Base-by-base conservation (phyloP, 1,140 invertebrate genomes). In the Dendrolimus kikuchii region DNA sequence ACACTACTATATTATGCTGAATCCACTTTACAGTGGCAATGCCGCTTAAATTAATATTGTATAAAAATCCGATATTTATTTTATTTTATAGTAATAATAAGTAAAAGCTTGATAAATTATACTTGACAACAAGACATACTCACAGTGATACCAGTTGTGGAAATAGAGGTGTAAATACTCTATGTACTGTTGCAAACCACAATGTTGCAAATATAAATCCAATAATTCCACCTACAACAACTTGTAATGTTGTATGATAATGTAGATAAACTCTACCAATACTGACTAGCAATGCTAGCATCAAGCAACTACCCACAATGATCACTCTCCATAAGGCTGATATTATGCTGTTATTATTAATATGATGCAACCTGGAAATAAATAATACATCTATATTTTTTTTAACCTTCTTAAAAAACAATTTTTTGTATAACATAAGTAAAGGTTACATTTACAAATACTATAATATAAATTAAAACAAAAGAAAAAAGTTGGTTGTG, bases 161-260 rank as follows among this genome's bases (percentile, higher is more conserved):
- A 86, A 97, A 98, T 59, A 95, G 87, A 55, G 95, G 95, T 57
- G 95, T 96, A 51, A 97, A 89, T 51, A 96, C 74, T 68, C 92
- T 82, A 74, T 96, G 94, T 39, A 93, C 94, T 41, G 95, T 72
- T 51, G 89, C 81, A 88, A 96, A 96, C 95, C 95, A 97, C 23
- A 91, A 43, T 52, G 89, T 88, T 51, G 92, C 95, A 73, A 93
- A 88, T 47, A 92, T 53, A 46, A 90, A 77, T 46, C 95, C 95
- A 59, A 95, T 74, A 48, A 94, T 54, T 38, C 90, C 90, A 53
- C 95, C 95, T 68, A 92, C 93, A 4, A 95, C 59, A 37, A 98
- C 95, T 90, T 98, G 96, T 39, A 89, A 87, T 68, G 90, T 90
- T 41, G 95, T 94, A 81, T 98, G 96, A 79, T 98, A 98, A 64